Base-by-base conservation (phyloP, 1,140 invertebrate species). In the Vollenhovia emeryi region DNA sequence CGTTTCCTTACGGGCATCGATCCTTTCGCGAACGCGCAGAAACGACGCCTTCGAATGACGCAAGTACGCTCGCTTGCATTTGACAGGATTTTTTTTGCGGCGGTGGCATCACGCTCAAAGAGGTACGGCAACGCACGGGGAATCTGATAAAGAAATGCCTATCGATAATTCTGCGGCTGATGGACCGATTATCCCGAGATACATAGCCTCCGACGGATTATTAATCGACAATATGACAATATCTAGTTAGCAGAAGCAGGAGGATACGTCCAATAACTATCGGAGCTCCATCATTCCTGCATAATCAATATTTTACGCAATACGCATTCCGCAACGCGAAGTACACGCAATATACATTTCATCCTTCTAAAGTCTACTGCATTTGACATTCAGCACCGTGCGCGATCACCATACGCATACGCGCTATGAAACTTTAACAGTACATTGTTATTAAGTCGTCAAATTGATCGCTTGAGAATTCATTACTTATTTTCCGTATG, bases 1-100 rank as follows among this genome's bases (percentile, higher is more conserved):
- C 52, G 73, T 73, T 87, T 89, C 87, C 87, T 90, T 87, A 85
- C 78, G 9, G 21, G 79, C 21, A 74, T 55, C 85, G 83, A 86
- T 80, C 50, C 73, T 55, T 48, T 74, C 68, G 80, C 83, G 82
- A 84, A 30, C 48, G 33, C 7, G 8, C 15, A 43, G 48, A 33
- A 64, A 48, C n/a, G 40, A 73, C 3, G 45, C 30, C 52, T 48
- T 66, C 21, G 30, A 5, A 60, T 68, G 57, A 66, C 9, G 79
- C 27, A 82, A 82, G 13, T 69, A 18, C 60, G 60, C 21, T 68
- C 7, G 33, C 76, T 52, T 59, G 78, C 64, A 27, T 71, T 45
- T 43, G 50, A 21, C 24, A 48, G 40, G 1, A 59, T 73, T 82
- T 82, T 82, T 82, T 82, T 73, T 36, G 36, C 36, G 52, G 9